These are phyloP conservation scores for Candidula unifasciata DNA, from an alignment of 2,888 invertebrate genomes.

Conservation along the genomic window DNA sequence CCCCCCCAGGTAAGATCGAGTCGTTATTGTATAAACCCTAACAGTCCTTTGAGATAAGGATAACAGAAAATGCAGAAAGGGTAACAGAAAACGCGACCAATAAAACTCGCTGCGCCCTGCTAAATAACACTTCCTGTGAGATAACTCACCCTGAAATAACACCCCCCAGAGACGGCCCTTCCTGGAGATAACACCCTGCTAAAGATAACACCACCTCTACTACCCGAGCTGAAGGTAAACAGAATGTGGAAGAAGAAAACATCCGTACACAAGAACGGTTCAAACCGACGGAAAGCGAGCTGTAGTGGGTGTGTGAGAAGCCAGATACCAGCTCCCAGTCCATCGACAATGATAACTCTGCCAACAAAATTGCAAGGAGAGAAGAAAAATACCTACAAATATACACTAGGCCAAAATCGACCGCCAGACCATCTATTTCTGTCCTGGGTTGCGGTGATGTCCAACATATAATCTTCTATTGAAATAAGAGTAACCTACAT, in stretches of 20 bases:
- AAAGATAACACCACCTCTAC: too few relatives aligned
- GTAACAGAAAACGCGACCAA: too few relatives aligned
- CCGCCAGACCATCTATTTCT: background rate
- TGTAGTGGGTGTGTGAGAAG: conserved; percentile 16
- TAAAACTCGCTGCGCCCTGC: too few relatives aligned
- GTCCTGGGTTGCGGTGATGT: too few relatives aligned
- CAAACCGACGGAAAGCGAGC: background rate
- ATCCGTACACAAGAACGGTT: background rate
- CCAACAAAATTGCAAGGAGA: conserved; percentile 5
- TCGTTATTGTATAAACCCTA: too few relatives aligned
- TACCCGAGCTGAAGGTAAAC: background rate
- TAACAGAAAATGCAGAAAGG: too few relatives aligned
- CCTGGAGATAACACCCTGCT: too few relatives aligned
- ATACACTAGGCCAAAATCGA: background rate
- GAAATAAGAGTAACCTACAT: too few relatives aligned
- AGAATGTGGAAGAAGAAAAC: background rate
- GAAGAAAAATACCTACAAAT: background rate
- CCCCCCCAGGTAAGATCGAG: too few relatives aligned
- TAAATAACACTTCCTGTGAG: background rate
- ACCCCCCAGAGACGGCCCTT: background rate
- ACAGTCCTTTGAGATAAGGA: too few relatives aligned
- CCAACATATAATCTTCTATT: too few relatives aligned
- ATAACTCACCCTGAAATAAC: background rate
- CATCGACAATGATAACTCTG: conserved; percentile 31
- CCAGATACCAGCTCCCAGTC: conserved; percentile 26